Percentiles rank a stretch among this genome's conserved stretches.
Conservation (phyloP, 2,797 vertebrate species). For the Poeciliopsis presidionis region DNA sequence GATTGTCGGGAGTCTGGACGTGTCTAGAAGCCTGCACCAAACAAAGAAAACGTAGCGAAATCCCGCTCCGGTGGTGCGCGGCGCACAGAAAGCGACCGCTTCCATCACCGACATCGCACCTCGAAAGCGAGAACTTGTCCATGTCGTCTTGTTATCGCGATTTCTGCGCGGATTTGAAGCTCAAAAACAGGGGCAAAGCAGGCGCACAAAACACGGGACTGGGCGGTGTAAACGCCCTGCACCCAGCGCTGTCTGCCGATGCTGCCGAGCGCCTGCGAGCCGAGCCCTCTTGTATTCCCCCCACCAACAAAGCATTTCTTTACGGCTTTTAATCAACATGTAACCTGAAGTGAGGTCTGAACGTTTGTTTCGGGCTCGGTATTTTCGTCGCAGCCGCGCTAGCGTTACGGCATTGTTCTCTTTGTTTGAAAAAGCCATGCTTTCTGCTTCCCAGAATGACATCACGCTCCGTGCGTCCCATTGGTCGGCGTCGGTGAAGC, state of each 20-base stretch:
- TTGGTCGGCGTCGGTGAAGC: slow-evolving; percentile 79
- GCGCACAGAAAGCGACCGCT: background rate
- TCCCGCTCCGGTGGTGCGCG: background rate
- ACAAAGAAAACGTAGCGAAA: slow-evolving; percentile 79
- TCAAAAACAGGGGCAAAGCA: slow-evolving; percentile 55
- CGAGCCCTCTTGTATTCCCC: background rate
- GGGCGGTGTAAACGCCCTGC: slow-evolving; percentile 78
- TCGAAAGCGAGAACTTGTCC: accelerated
- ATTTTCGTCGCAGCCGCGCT: slow-evolving; percentile 41
- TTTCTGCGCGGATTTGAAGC: slow-evolving; percentile 28
- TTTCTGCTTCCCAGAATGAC: slow-evolving; percentile 91
- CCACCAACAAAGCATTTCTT: accelerated
- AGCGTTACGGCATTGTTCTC: slow-evolving; percentile 90
- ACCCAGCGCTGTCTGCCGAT: slow-evolving; percentile 60
- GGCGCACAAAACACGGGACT: slow-evolving; percentile 69
- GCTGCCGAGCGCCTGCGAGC: slow-evolving; percentile 16
- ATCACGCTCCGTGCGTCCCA: slow-evolving; percentile 87
- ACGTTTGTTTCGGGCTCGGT: background rate
- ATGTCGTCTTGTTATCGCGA: background rate
- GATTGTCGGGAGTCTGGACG: slow-evolving; percentile 84
- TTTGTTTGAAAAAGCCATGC: slow-evolving; percentile 97
- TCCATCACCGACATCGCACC: accelerated
- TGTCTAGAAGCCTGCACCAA: slow-evolving; percentile 79
- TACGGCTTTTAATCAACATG: background rate
- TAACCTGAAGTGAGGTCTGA: accelerated